Percentiles rank a stretch among this genome's conserved stretches.
Conservation (phyloP, 2,888 invertebrate genomes). For the Mactromeris polynyma region DNA sequence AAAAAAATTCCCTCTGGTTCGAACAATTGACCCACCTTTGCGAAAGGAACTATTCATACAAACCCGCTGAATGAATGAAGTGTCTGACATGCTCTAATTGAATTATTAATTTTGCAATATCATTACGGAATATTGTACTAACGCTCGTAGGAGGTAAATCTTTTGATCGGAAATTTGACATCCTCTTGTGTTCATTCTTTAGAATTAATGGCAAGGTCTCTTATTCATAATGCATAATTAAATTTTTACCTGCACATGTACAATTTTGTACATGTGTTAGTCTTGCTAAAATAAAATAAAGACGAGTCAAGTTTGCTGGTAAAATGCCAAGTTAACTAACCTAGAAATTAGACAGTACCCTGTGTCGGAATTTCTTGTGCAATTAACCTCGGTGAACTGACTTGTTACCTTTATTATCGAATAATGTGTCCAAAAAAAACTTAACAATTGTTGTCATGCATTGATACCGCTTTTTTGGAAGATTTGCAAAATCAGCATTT, state of each 20-base stretch:
- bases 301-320: background rate
- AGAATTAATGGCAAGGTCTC: background rate
- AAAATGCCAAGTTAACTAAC: background rate
- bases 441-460: too few relatives aligned
- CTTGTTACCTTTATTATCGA: too few relatives aligned
- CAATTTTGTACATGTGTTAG: background rate
- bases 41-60: background rate
- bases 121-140: background rate
- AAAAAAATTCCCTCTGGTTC: background rate
- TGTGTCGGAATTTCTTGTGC: too few relatives aligned
- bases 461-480: too few relatives aligned
- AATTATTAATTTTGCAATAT: constrained; percentile 4
- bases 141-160: background rate
- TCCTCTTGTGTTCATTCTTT: background rate
- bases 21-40: background rate
- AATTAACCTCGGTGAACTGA: too few relatives aligned
- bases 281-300: background rate
- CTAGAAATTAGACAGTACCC: too few relatives aligned
- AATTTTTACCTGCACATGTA: too few relatives aligned
- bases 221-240: background rate
- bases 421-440: too few relatives aligned
- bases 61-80: background rate
- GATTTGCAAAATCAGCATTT: too few relatives aligned
- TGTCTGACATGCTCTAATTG: background rate
- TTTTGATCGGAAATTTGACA: background rate